Base-by-base conservation (phyloP, 2,113 vertebrate genomes). In the Muscicapa adusta region DNA sequence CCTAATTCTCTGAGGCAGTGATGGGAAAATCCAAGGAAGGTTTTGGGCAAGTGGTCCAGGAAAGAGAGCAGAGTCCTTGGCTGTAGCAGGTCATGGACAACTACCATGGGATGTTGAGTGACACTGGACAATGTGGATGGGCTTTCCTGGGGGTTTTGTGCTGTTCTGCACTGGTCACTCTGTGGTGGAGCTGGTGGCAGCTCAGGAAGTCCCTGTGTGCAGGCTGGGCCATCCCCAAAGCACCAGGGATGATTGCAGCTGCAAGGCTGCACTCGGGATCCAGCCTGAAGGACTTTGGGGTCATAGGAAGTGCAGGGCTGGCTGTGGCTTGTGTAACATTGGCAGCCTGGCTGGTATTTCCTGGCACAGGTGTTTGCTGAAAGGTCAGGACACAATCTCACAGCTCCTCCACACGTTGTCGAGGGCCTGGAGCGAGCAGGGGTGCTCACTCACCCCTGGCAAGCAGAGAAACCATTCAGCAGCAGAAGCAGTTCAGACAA, bases 331-430 rank as follows among this genome's bases (percentile, higher is more conserved):
- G 74, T 65, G 95, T 70, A 60, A 56, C 61, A 94, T 73, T 92
- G 3, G 4, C 83, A 91, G 79, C 17, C 86, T 88, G 79, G 18
- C 85, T 75, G 82, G 83, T 92, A 20, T 93, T 97, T 92, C 82
- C 78, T 61, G 45, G 94, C 63, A 25, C 72, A 62, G 5, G 11
- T 42, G 54, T 75, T 66, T 87, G 73, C 90, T 89, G 87, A 89
- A 97, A 97, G 96, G 97, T 96, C 97, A 93, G 62, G 6, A 61
- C 81, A 66, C 85, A 92, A 36, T 43, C 81, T 95, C 77, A 65
- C 0, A 1, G 48, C 62, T 92, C 77, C 93, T 58, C 65, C 25
- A 18, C 87, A 74, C n/a, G 5, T 95, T 95, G 84, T 53, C 10
- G 13, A 45, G 26, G 85, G 83, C 50, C 72, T 80, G 54, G 10